phyloP scores from a whole-genome alignment of 1,140 invertebrate species.

The Drosophila albomicans region DNA sequence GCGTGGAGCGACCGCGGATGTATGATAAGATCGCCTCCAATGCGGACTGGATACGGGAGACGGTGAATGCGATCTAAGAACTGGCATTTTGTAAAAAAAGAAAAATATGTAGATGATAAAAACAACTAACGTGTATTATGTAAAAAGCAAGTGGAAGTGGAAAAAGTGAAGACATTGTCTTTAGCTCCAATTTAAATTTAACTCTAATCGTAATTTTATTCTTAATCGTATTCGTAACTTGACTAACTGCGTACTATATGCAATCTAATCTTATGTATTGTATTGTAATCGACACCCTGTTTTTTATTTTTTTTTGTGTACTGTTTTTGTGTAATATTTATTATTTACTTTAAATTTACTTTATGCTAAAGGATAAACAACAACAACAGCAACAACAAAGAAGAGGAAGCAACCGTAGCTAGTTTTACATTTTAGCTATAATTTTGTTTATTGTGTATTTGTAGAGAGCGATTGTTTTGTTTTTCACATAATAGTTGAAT shows the following conservation, averaged over 20 bases:
- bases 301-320: slow-evolving; percentile 54
- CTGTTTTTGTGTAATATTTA: slow-evolving; percentile 83
- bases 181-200: not conserved
- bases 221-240: slow-evolving; percentile 45
- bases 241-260: slow-evolving; percentile 7
- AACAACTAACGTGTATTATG: slow-evolving; percentile 63
- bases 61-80: slow-evolving; percentile 85
- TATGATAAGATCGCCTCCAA: slow-evolving; percentile 93
- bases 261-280: slow-evolving; percentile 29
- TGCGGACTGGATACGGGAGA: slow-evolving; percentile 92
- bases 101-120: slow-evolving; percentile 7
- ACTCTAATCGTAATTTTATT: slow-evolving; percentile 44
- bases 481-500: slow-evolving; percentile 53
- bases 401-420: slow-evolving; percentile 50
- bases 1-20: slow-evolving; percentile 90
- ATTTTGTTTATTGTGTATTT: slow-evolving; percentile 53
- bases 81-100: slow-evolving; percentile 47
- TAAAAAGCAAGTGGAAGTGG: slow-evolving; percentile 47
- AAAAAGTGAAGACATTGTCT: not conserved
- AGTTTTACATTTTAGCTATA: slow-evolving; percentile 52
- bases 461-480: slow-evolving; percentile 75
- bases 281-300: slow-evolving; percentile 5
- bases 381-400: slow-evolving; percentile 14
- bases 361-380: slow-evolving; percentile 47
- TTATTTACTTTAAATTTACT: slow-evolving; percentile 67